Evolutionary conservation across 2,888 invertebrate species (phyloP).

Genomic region (Psylliodes chrysocephalus): DNA sequence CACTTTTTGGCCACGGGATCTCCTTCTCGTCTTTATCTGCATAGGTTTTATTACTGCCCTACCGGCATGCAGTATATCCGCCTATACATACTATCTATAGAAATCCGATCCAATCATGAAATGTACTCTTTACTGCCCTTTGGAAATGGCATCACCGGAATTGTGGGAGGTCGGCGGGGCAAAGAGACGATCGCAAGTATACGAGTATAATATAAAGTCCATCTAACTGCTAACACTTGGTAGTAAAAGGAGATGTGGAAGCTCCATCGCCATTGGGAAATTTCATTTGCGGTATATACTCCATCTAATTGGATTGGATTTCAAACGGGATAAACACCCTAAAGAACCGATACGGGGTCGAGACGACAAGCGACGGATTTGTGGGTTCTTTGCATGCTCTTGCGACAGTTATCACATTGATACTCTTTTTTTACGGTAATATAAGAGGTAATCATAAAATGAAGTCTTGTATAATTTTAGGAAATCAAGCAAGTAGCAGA

Average conservation of each 20-base stretch:
- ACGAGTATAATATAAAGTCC: slow-evolving; percentile 34
- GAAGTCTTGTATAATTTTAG: too few relatives aligned
- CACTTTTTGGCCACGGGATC: too few relatives aligned
- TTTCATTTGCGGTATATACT: slow-evolving; percentile 43
- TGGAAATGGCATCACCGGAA: slow-evolving; percentile 34
- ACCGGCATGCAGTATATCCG: neutral
- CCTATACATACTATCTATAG: slow-evolving; percentile 6
- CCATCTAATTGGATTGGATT: slow-evolving; percentile 45
- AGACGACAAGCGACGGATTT: neutral
- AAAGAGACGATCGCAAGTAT: slow-evolving; percentile 28
- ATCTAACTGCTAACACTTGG: slow-evolving; percentile 40
- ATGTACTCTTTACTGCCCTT: slow-evolving; percentile 35
- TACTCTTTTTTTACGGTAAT: too few relatives aligned
- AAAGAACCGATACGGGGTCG: neutral
- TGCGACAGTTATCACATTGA: neutral
- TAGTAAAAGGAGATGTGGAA: slow-evolving; percentile 31
- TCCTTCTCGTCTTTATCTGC: too few relatives aligned
- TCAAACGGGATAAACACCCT: slow-evolving; percentile 24
- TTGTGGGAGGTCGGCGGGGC: slow-evolving; percentile 29
- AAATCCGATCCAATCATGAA: slow-evolving; percentile 39
- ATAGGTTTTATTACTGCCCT: too few relatives aligned
- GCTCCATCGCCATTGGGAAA: slow-evolving; percentile 32
- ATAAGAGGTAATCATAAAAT: too few relatives aligned
- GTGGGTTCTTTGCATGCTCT: neutral
- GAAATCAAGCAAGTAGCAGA: too few relatives aligned